Conservation (phyloP, 2,888 invertebrate genomes). For the Poecilus cupreus region DNA sequence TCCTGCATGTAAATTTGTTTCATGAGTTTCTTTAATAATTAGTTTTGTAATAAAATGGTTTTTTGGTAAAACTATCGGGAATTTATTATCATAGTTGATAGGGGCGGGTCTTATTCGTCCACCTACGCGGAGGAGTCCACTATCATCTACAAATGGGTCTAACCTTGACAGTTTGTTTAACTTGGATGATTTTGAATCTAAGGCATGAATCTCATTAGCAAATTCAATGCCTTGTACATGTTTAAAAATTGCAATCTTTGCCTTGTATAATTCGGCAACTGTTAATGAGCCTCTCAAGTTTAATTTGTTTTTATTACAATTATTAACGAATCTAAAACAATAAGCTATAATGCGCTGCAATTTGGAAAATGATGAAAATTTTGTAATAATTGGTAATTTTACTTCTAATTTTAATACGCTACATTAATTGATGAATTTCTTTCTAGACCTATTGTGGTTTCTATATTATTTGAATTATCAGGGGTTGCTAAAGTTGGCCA, state of each 20-base stretch:
- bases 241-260: background rate
- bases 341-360: background rate
- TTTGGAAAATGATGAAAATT: background rate
- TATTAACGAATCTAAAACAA: background rate
- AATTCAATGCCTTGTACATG: background rate
- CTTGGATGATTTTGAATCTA: background rate
- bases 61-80: background rate
- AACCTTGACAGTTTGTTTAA: background rate
- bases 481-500: background rate
- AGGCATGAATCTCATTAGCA: background rate
- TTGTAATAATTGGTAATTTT: background rate
- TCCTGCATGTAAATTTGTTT: constrained; percentile 63
- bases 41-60: no score
- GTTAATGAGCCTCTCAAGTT: background rate
- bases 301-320: background rate
- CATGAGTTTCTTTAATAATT: constrained; percentile 51
- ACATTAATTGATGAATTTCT: background rate
- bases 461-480: background rate
- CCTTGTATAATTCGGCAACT: background rate
- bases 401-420: background rate
- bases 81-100: constrained; percentile 15
- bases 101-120: constrained; percentile 31
- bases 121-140: no score
- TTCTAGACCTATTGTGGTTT: no score
- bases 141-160: constrained; percentile 3